phyloP scores from a whole-genome alignment of 2,113 vertebrate genomes.

The Garra rufa region DNA sequence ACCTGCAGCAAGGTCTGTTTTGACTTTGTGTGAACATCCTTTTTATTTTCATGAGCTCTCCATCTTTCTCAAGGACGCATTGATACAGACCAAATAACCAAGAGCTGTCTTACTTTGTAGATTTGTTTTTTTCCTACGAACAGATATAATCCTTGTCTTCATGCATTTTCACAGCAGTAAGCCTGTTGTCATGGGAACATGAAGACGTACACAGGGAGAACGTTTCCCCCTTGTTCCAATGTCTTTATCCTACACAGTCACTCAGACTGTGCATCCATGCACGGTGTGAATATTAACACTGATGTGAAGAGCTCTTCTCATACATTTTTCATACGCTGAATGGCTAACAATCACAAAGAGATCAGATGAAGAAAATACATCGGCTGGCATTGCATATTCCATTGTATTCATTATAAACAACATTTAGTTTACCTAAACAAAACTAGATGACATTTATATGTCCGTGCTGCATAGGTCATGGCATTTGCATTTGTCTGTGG shows the following conservation, averaged over 20 bases:
- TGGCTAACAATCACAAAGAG: not conserved
- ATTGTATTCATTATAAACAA: not conserved
- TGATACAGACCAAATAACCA: constrained; percentile 5
- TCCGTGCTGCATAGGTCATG: constrained; percentile 41
- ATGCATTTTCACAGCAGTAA: constrained; percentile 48
- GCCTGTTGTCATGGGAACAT: constrained; percentile 70
- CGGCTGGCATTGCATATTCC: not conserved
- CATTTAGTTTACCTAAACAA: not conserved
- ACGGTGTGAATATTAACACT: constrained; percentile 19
- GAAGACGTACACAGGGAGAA: constrained; percentile 53
- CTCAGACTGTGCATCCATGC: not conserved
- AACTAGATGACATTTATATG: constrained; percentile 47
- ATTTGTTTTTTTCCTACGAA: constrained; percentile 3
- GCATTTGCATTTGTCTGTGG: constrained; percentile 38
- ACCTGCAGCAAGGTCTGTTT: constrained; percentile 20
- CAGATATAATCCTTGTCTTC: constrained; percentile 33
- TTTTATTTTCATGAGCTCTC: not conserved
- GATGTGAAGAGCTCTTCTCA: constrained; percentile 14
- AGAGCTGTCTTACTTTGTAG: constrained; percentile 29
- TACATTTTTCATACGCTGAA: not conserved
- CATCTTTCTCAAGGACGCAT: not conserved
- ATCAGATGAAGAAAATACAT: not conserved
- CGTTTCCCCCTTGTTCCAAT: constrained; percentile 13
- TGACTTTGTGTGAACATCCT: constrained; percentile 4
- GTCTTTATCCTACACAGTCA: constrained; percentile 42